phyloP scores from a whole-genome alignment of 2,113 vertebrate genomes.

The Cyanoliseus patagonus region DNA sequence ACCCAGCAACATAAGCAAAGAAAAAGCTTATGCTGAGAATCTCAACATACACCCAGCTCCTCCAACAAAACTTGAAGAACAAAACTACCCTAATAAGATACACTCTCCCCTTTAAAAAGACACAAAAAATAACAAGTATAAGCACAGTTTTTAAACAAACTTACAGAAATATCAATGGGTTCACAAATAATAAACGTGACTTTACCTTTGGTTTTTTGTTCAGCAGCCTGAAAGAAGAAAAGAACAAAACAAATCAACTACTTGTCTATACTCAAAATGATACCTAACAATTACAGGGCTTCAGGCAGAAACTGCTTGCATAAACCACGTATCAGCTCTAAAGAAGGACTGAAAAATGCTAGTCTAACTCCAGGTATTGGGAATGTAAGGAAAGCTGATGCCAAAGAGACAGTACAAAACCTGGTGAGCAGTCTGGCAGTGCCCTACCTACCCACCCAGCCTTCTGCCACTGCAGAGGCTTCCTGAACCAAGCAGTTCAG shows the following conservation, averaged over 20 bases:
- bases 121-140: neutral
- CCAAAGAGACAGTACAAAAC: neutral
- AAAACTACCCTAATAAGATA: neutral
- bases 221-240: slow-evolving; percentile 84
- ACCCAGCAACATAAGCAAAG: neutral
- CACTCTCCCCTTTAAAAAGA: neutral
- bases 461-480: neutral
- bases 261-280: neutral
- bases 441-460: neutral
- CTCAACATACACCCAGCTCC: neutral
- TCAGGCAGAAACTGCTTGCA: neutral
- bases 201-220: slow-evolving; percentile 99
- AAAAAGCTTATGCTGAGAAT: neutral
- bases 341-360: neutral
- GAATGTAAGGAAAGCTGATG: neutral
- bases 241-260: slow-evolving; percentile 54
- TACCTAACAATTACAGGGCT: neutral
- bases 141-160: neutral
- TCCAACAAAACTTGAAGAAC: neutral
- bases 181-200: slow-evolving; percentile 6
- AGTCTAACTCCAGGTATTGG: neutral
- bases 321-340: neutral
- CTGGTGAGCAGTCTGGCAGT: neutral
- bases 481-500: neutral
- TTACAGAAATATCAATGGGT: neutral